Percentiles rank a stretch among this genome's conserved stretches.
Conservation (phyloP, 1,140 invertebrate genomes). For the Apis mellifera region DNA sequence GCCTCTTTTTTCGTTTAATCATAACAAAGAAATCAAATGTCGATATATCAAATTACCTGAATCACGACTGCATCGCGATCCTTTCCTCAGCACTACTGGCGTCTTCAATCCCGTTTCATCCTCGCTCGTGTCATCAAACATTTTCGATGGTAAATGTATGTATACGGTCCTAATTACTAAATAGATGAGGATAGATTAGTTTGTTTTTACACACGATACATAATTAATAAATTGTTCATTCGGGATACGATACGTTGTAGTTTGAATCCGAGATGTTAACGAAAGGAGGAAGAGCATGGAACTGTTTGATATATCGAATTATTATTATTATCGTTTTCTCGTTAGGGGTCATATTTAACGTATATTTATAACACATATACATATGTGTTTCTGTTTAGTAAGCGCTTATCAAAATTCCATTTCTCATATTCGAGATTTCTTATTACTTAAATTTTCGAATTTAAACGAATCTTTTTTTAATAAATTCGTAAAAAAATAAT, state of each 20-base stretch:
- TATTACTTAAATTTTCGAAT: neutral
- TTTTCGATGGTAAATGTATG: conserved; percentile 17
- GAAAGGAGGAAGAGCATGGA: neutral
- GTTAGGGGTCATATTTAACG: neutral
- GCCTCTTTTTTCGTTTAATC: neutral
- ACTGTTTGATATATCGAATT: conserved; percentile 10
- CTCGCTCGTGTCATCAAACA: conserved; percentile 53
- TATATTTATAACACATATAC: conserved; percentile 3
- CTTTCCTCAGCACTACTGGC: conserved; percentile 47
- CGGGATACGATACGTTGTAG: neutral
- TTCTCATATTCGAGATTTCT: too few relatives aligned
- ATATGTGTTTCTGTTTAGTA: neutral
- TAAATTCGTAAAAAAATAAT: too few relatives aligned
- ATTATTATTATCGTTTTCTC: too few relatives aligned
- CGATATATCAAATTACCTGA: conserved; percentile 50
- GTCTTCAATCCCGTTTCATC: conserved; percentile 65
- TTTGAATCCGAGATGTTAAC: neutral
- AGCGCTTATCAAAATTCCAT: neutral
- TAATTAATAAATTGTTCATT: neutral
- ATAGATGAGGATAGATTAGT: too few relatives aligned
- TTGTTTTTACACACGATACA: too few relatives aligned
- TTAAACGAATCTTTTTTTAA: neutral
- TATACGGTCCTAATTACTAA: neutral
- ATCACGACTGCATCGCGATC: conserved; percentile 36
- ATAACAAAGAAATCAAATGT: neutral